Evolutionary conservation across 2,797 vertebrate genomes (phyloP), one percentile per base, ranked within the genome.

Genomic region (Agapornis canus): DNA sequence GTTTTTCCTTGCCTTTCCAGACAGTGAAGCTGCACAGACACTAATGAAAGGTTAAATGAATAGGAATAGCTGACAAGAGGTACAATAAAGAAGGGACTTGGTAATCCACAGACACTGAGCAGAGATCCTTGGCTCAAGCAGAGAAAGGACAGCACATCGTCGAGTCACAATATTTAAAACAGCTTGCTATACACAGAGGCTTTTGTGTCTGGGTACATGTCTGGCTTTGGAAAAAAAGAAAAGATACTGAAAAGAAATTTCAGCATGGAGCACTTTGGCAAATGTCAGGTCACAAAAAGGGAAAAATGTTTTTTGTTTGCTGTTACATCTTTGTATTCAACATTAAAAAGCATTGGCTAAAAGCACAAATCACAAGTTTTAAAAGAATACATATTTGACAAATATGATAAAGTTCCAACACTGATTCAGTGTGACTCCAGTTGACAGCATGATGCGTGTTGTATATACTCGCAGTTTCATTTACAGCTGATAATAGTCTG

Each of bases 31-130:
- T 98, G 98, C 98, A 98, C 98, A 98, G 98, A 98, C 98, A 98
- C 98, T 99, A 99, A 99, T 99, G 99, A 99, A 99, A 99, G 99
- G 99, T 99, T 99, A 99, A 99, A 99, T 99, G 99, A 99, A 99
- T 99, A 99, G 98, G 98, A 99, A 98, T 98, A 98, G 98, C 98
- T 99, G 98, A 99, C 98, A 99, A 98, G 98, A 99, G 98, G 97
- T 98, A 99, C 98, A 99, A 99, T 99, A 99, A 99, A 98, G 98
- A 98, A 98, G 97, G 97, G 95, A 97, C 97, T 98, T 98, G 97
- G 98, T 98, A 98, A 98, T 98, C 97, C 97, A 98, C 97, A 98
- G 98, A 98, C 98, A 98, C 97, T 98, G 97, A 98, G 98, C 98
- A 98, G 97, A 98, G 98, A 98, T 98, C 97, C 96, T 98, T 97